Percentiles rank a stretch among this genome's conserved stretches.
phyloP scores from a whole-genome alignment of 2,113 vertebrate genomes.

The Ranitomeya imitator region DNA sequence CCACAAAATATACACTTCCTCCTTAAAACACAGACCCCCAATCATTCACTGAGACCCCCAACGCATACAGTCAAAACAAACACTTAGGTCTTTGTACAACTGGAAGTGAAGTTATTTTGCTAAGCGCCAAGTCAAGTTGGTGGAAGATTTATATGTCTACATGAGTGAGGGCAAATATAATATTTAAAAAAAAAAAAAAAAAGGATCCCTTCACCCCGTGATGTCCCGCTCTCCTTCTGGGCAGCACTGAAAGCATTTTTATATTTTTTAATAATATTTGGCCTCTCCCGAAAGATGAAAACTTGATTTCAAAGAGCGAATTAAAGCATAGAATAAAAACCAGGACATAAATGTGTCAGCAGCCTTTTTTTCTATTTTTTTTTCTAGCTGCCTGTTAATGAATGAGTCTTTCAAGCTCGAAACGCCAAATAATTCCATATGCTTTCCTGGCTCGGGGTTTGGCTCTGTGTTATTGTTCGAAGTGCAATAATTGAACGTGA shows the following conservation, averaged over 20 bases:
- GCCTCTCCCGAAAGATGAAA: slow-evolving; percentile 58
- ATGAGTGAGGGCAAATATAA: slow-evolving; percentile 12
- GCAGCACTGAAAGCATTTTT: slow-evolving; percentile 51
- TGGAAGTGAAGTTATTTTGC: slow-evolving; percentile 32
- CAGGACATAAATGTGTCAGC: slow-evolving; percentile 66
- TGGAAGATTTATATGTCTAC: slow-evolving; percentile 49
- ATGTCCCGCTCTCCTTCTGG: slow-evolving; percentile 37
- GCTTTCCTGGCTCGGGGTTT: slow-evolving; percentile 58
- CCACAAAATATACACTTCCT: slow-evolving; percentile 19
- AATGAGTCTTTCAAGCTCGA: slow-evolving; percentile 63
- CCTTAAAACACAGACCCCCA: slow-evolving; percentile 13
- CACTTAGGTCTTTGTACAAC: slow-evolving; percentile 36
- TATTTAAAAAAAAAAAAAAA: slow-evolving; percentile 24
- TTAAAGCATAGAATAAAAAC: slow-evolving; percentile 60
- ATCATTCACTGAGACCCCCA: slow-evolving; percentile 18
- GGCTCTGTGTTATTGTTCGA: slow-evolving; percentile 60
- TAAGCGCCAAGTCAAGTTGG: slow-evolving; percentile 23
- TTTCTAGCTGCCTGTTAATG: slow-evolving; percentile 64
- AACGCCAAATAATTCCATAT: slow-evolving; percentile 63
- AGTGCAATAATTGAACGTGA: slow-evolving; percentile 63
- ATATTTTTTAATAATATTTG: slow-evolving; percentile 62
- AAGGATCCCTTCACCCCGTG: slow-evolving; percentile 42
- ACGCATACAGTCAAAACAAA: slow-evolving; percentile 27
- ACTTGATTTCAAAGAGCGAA: slow-evolving; percentile 66
- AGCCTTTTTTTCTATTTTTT: slow-evolving; percentile 59